phyloP scores from a whole-genome alignment of 2,888 invertebrate species.

The Nesidiocoris tenuis region DNA sequence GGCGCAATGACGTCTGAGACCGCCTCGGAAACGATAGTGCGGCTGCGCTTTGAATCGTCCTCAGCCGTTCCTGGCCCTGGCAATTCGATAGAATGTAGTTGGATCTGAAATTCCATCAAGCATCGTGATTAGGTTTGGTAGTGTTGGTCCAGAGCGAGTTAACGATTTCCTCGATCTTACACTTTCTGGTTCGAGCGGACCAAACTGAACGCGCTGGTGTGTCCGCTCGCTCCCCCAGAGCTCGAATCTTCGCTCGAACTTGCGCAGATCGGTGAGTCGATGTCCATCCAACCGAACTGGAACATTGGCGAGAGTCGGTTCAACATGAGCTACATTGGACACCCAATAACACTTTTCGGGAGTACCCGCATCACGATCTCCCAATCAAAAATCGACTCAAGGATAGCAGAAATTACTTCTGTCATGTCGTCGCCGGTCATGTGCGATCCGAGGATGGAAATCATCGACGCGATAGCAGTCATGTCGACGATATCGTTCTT shows the following conservation, averaged over 20 bases:
- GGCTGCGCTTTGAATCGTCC: constrained; percentile 21
- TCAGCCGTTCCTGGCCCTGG: not conserved
- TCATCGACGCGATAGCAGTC: constrained; percentile 29
- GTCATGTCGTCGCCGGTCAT: constrained; percentile 8
- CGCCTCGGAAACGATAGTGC: not conserved
- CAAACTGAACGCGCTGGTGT: constrained; percentile 14
- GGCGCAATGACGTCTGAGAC: not conserved
- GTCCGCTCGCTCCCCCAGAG: constrained; percentile 30
- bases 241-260: constrained; percentile 32
- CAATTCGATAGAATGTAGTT: constrained; percentile 13
- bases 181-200: constrained; percentile 26
- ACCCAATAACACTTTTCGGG: no score
- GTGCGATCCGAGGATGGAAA: constrained; percentile 25
- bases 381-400: no score
- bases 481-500: constrained; percentile 56
- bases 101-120: not conserved
- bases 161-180: no score
- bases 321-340: no score
- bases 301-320: no score
- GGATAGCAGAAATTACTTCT: constrained; percentile 8
- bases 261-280: constrained; percentile 1
- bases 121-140: not conserved
- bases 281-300: constrained; percentile 30
- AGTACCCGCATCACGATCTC: no score
- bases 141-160: no score